phyloP scores from a whole-genome alignment of 2,113 vertebrate species.

The Pygoscelis antarcticus region DNA sequence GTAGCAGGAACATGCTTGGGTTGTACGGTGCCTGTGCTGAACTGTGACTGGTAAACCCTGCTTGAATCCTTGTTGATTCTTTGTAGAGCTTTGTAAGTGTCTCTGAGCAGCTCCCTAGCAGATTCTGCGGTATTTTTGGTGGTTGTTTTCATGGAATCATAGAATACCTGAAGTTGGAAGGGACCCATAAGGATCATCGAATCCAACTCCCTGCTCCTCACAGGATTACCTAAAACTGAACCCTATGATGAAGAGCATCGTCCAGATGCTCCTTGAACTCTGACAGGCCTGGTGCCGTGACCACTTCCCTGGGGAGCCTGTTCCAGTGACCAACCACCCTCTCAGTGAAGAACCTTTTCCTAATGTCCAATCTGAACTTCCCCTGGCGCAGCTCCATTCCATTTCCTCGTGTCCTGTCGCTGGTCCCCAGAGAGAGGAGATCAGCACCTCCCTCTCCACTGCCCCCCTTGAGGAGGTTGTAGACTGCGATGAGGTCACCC shows the following conservation, averaged over 20 bases:
- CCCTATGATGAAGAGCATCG: neutral
- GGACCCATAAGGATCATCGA: neutral
- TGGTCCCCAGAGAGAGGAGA: neutral
- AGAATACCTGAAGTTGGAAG: neutral
- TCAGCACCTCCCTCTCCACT: neutral
- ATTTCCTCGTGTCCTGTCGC: neutral
- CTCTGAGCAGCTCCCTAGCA: neutral
- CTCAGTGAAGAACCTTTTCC: neutral
- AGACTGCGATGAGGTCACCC: too few relatives aligned
- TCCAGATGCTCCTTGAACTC: neutral
- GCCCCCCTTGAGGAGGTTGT: neutral
- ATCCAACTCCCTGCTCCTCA: neutral
- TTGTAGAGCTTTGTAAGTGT: neutral
- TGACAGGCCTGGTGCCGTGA: neutral
- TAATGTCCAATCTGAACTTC: neutral
- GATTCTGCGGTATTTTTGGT: neutral
- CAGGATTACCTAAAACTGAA: neutral
- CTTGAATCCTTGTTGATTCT: neutral
- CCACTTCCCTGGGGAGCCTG: neutral
- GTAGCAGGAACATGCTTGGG: neutral
- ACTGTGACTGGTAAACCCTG: neutral
- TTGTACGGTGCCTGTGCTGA: neutral
- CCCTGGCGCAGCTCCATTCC: neutral
- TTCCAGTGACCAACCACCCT: neutral
- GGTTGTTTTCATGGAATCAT: neutral